Evolutionary conservation across 2,888 invertebrate species (phyloP).

Genomic region (Andricus curvator): DNA sequence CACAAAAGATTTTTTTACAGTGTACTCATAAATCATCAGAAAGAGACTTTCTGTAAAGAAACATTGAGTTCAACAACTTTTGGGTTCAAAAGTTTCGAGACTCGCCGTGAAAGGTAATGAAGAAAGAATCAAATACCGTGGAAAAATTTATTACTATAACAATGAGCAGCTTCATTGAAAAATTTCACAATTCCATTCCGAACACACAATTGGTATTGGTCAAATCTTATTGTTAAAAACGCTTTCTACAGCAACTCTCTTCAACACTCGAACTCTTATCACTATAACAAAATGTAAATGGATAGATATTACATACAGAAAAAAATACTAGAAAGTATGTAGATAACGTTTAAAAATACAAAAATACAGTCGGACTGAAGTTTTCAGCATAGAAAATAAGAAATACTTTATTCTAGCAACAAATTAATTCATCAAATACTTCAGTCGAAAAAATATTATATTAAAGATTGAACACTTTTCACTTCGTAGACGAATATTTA

Average conservation of each 20-base stretch:
- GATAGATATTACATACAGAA: not conserved
- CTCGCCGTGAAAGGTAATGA: not conserved
- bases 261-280: constrained; percentile 12
- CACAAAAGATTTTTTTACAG: no score
- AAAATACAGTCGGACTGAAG: not conserved
- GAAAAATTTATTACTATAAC: constrained; percentile 15
- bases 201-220: constrained; percentile 9
- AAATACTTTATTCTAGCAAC: constrained; percentile 21
- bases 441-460: constrained; percentile 27
- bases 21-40: no score
- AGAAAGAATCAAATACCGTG: not conserved
- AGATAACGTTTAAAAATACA: constrained; percentile 28
- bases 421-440: constrained; percentile 14
- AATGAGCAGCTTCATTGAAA: constrained; percentile 36
- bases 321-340: constrained; percentile 13
- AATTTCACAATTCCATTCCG: not conserved
- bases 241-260: not conserved
- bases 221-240: constrained; percentile 15
- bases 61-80: no score
- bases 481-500: constrained; percentile 2
- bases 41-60: no score
- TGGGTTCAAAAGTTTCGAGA: no score
- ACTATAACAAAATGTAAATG: constrained; percentile 7
- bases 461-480: constrained; percentile 4
- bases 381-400: not conserved